Percentiles rank a stretch among this genome's conserved stretches.
Conservation (phyloP, 2,113 vertebrate species). For the Pao palembangensis region DNA sequence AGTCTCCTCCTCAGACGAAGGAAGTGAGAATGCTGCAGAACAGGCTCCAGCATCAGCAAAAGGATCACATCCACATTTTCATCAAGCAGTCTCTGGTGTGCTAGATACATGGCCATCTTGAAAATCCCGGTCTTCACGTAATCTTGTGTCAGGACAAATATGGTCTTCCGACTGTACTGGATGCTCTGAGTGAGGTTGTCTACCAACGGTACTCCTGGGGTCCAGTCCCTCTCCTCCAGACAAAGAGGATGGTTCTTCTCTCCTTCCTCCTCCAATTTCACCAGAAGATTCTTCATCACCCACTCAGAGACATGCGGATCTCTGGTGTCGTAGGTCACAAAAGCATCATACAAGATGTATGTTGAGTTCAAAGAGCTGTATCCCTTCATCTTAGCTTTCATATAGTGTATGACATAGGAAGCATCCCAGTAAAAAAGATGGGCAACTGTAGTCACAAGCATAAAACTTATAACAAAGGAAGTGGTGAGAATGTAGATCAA, state of each 20-base stretch:
- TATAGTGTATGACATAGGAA: slow-evolving; percentile 68
- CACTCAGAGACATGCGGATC: slow-evolving; percentile 74
- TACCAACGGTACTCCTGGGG: slow-evolving; percentile 65
- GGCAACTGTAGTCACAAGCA: slow-evolving; percentile 58
- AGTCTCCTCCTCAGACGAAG: slow-evolving; percentile 76
- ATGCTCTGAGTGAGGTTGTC: slow-evolving; percentile 81
- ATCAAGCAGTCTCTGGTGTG: slow-evolving; percentile 81
- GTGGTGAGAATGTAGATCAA: slow-evolving; percentile 55
- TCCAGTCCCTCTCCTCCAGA: slow-evolving; percentile 76
- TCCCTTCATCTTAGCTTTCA: slow-evolving; percentile 68
- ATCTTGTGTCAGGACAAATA: slow-evolving; percentile 71
- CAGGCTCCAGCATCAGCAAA: slow-evolving; percentile 81
- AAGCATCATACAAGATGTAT: slow-evolving; percentile 67
- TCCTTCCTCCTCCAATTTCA: slow-evolving; percentile 73
- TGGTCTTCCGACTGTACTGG: slow-evolving; percentile 77
- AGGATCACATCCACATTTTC: slow-evolving; percentile 78
- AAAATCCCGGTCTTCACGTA: slow-evolving; percentile 78
- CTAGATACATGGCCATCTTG: slow-evolving; percentile 76
- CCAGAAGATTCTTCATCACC: slow-evolving; percentile 72
- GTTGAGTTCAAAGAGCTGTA: slow-evolving; percentile 55
- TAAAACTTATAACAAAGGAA: slow-evolving; percentile 55
- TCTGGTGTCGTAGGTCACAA: slow-evolving; percentile 74
- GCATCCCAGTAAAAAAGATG: slow-evolving; percentile 80
- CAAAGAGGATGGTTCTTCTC: slow-evolving; percentile 67
- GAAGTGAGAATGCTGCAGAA: slow-evolving; percentile 81